phyloP scores from a whole-genome alignment of 2,797 vertebrate species.

The Hyperoplus lanceolatus region DNA sequence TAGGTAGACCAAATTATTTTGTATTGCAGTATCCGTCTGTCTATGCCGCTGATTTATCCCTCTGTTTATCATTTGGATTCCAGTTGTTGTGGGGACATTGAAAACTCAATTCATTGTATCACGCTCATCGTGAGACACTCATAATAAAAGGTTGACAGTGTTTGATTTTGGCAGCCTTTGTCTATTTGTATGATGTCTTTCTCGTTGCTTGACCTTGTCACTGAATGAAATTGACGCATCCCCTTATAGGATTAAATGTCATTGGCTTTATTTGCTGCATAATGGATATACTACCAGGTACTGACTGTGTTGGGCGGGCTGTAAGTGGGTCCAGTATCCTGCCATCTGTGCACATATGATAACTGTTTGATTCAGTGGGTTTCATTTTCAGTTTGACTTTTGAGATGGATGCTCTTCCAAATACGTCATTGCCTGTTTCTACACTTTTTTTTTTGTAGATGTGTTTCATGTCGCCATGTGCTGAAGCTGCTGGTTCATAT shows the following conservation, averaged over 20 bases:
- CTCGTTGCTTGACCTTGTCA: constrained; percentile 62
- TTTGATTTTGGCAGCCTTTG: constrained; percentile 6
- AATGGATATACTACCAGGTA: constrained; percentile 64
- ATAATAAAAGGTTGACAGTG: constrained; percentile 1
- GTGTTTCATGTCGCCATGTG: background rate
- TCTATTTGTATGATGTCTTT: constrained; percentile 46
- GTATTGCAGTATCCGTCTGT: background rate
- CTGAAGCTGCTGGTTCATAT: background rate
- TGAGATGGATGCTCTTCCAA: background rate
- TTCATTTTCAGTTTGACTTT: background rate
- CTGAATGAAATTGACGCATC: constrained; percentile 73
- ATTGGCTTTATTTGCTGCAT: constrained; percentile 73
- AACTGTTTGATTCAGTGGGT: background rate
- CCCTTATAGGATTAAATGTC: constrained; percentile 81
- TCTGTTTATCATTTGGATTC: constrained; percentile 1
- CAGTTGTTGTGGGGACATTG: background rate
- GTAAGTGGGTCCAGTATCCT: constrained; percentile 39
- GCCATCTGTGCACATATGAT: constrained; percentile 48
- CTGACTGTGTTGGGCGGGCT: constrained; percentile 49
- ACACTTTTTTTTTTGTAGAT: background rate
- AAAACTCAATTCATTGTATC: background rate
- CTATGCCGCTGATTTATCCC: background rate
- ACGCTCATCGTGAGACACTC: background rate
- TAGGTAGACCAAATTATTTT: background rate
- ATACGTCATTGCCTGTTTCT: background rate